phyloP scores from a whole-genome alignment of 2,888 invertebrate genomes.

The Pachydiplax longipennis region DNA sequence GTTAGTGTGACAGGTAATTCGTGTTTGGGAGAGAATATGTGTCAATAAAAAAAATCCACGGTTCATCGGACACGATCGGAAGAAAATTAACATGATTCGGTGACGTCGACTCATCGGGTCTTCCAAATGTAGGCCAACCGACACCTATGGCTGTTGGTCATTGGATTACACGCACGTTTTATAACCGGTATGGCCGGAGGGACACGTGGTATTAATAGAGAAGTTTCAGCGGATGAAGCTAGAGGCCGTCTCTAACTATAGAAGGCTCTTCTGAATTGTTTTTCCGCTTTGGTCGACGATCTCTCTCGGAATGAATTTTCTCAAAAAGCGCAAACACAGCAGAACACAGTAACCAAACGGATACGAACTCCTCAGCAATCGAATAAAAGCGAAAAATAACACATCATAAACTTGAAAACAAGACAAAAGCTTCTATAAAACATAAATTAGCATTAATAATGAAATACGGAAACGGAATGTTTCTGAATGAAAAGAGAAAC shows the following conservation, averaged over 20 bases:
- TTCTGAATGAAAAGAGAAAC: no score
- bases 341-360: no score
- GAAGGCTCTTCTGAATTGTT: background rate
- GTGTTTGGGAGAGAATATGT: no score
- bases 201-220: conserved; percentile 1
- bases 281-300: background rate
- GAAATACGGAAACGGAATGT: no score
- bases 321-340: no score
- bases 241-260: background rate
- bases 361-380: no score
- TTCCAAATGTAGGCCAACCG: conserved; percentile 8
- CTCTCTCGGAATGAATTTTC: no score
- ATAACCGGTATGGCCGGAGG: conserved; percentile 33
- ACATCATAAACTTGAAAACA: no score
- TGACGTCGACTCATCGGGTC: conserved; percentile 5
- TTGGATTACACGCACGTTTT: conserved; percentile 37
- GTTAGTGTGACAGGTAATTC: no score
- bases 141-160: conserved; percentile 40
- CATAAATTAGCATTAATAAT: no score
- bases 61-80: background rate
- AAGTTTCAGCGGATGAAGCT: background rate
- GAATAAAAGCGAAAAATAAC: no score
- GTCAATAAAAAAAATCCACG: background rate
- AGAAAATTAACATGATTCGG: conserved; percentile 13
- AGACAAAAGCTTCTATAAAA: no score